phyloP scores from a whole-genome alignment of 2,113 vertebrate genomes.

The Prinia subflava region DNA sequence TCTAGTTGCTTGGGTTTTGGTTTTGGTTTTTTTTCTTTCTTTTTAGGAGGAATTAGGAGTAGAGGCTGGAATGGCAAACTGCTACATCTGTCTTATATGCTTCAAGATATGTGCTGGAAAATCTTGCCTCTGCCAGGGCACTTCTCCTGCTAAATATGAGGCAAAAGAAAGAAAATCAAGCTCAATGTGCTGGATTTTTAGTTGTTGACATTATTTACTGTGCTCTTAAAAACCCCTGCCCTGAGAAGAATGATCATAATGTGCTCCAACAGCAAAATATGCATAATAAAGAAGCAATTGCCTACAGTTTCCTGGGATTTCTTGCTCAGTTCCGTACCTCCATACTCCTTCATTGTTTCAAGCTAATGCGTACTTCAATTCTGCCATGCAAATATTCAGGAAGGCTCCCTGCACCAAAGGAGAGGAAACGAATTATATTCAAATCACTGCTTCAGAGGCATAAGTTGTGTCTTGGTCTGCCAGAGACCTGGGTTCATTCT shows the following conservation, averaged over 20 bases:
- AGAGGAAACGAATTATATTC: neutral
- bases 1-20: neutral
- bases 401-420: neutral
- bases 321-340: neutral
- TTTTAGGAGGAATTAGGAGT: neutral
- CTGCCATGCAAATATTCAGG: neutral
- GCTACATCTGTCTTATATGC: neutral
- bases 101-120: neutral
- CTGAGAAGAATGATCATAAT: constrained; percentile 24
- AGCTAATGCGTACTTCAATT: neutral
- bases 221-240: neutral
- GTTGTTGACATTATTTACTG: constrained; percentile 38
- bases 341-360: constrained; percentile 5
- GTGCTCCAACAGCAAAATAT: constrained; percentile 29
- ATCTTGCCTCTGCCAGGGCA: neutral
- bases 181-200: neutral
- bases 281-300: constrained; percentile 43
- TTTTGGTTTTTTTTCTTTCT: neutral
- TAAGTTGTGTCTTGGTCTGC: neutral
- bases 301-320: neutral
- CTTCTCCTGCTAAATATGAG: neutral
- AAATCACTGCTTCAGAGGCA: neutral
- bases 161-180: neutral
- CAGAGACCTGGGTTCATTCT: neutral
- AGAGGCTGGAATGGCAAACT: neutral